These are phyloP conservation scores for Lasioglossum oenotherae DNA, from an alignment of 2,888 invertebrate genomes.

Conservation along the genomic window DNA sequence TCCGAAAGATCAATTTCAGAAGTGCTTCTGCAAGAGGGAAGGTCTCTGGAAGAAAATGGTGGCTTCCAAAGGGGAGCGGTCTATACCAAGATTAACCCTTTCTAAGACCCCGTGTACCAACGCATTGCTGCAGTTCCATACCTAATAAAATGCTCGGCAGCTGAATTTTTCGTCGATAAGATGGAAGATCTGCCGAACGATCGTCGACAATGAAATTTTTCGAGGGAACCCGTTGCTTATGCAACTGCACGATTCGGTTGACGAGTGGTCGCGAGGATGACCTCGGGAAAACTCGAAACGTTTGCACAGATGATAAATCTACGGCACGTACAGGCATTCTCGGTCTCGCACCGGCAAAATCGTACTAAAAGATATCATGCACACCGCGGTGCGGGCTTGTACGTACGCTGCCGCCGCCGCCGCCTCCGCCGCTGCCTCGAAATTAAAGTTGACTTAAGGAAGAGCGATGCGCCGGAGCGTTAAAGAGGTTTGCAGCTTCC, in stretches of 20 bases:
- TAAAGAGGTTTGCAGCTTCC: conserved; percentile 57
- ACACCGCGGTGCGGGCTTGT: conserved; percentile 10
- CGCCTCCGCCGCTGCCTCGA: conserved; percentile 8
- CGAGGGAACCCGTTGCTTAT: conserved; percentile 7
- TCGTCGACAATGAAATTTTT: neutral
- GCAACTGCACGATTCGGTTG: conserved; percentile 30
- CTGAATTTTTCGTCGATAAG: neutral
- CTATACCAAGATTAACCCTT: too few species aligned
- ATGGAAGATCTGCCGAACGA: neutral
- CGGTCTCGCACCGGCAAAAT: conserved; percentile 21
- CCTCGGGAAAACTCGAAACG: conserved; percentile 10
- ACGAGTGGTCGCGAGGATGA: conserved; percentile 27
- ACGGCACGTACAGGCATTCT: conserved; percentile 28
- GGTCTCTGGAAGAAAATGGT: too few species aligned
- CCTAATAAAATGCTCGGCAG: too few species aligned
- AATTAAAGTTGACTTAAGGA: conserved; percentile 66
- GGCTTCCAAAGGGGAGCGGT: too few species aligned
- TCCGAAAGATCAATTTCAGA: too few species aligned
- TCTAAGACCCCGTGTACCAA: neutral
- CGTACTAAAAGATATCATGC: conserved; percentile 44
- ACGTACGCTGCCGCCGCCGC: neutral
- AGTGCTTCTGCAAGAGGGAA: too few species aligned
- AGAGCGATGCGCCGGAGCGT: conserved; percentile 56
- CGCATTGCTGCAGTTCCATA: neutral
- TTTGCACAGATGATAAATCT: conserved; percentile 48